Conservation (phyloP, 1,140 invertebrate species). For the Cydia strobilella region DNA sequence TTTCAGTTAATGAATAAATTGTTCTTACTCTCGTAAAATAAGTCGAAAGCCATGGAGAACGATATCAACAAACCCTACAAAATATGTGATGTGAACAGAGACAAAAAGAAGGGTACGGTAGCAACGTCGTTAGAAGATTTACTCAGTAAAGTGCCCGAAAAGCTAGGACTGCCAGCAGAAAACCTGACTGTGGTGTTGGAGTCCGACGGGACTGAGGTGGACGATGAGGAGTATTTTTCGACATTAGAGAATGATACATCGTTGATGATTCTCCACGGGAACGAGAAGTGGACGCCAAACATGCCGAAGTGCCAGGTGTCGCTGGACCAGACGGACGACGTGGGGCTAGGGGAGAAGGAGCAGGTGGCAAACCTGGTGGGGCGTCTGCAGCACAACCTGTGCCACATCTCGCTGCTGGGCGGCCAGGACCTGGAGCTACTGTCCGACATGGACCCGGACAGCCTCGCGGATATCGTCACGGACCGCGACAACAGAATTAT, state of each 20-base stretch:
- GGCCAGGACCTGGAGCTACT: slow-evolving; percentile 89
- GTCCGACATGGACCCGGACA: slow-evolving; percentile 92
- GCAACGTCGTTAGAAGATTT: slow-evolving; percentile 88
- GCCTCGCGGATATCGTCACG: slow-evolving; percentile 87
- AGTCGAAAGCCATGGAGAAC: slow-evolving; percentile 68
- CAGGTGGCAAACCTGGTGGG: slow-evolving; percentile 85
- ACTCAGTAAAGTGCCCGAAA: slow-evolving; percentile 85
- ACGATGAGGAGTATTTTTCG: slow-evolving; percentile 93
- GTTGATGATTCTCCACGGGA: slow-evolving; percentile 88
- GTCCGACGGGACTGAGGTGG: slow-evolving; percentile 92
- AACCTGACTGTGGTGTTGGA: slow-evolving; percentile 89
- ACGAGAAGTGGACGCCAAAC: slow-evolving; percentile 86
- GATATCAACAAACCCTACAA: slow-evolving; percentile 78
- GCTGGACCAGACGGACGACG: slow-evolving; percentile 86
- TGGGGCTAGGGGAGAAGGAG: slow-evolving; percentile 78
- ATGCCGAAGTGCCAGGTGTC: slow-evolving; percentile 81
- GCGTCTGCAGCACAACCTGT: slow-evolving; percentile 87
- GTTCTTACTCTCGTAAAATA: slow-evolving; percentile 14
- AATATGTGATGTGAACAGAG: slow-evolving; percentile 85
- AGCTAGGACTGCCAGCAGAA: slow-evolving; percentile 82
- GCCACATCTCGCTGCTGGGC: slow-evolving; percentile 89
- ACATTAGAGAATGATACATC: slow-evolving; percentile 90
- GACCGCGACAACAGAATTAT: slow-evolving; percentile 88
- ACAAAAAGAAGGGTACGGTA: slow-evolving; percentile 89
- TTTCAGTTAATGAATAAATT: slow-evolving; percentile 15